Percentiles rank a stretch among this genome's conserved stretches.
phyloP scores from a whole-genome alignment of 2,888 invertebrate genomes.

The Pterostichus niger region DNA sequence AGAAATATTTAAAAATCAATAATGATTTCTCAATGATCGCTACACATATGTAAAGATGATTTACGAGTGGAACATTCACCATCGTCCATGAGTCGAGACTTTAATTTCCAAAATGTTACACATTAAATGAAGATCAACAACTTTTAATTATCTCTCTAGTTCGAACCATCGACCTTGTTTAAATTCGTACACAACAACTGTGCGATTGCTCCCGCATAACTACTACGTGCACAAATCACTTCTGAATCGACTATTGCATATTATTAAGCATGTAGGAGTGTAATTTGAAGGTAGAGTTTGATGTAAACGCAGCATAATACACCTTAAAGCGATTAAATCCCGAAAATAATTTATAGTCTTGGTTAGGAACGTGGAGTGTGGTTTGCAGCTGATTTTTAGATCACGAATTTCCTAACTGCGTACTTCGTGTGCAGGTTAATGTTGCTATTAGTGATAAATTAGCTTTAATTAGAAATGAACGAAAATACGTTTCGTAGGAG shows the following conservation, averaged over 20 bases:
- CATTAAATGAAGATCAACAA: slow-evolving; percentile 65
- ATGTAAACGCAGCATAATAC: slow-evolving; percentile 18
- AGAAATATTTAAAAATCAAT: slow-evolving; percentile 45
- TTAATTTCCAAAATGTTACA: slow-evolving; percentile 58
- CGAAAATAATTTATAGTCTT: slow-evolving; percentile 62
- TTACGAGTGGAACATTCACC: slow-evolving; percentile 55
- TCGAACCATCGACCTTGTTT: slow-evolving; percentile 47
- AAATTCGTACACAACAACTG: slow-evolving; percentile 12
- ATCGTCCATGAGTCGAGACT: slow-evolving; percentile 44
- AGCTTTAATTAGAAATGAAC: slow-evolving; percentile 62
- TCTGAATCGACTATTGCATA: slow-evolving; percentile 5
- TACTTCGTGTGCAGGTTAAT: slow-evolving; percentile 61
- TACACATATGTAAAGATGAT: slow-evolving; percentile 55
- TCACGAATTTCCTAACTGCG: slow-evolving; percentile 64
- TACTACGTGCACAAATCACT: slow-evolving; percentile 20
- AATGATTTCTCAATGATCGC: slow-evolving; percentile 37
- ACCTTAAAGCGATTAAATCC: slow-evolving; percentile 26
- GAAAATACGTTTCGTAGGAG: slow-evolving; percentile 56
- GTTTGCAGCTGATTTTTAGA: slow-evolving; percentile 60
- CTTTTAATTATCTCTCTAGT: slow-evolving; percentile 54
- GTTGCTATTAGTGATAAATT: slow-evolving; percentile 64
- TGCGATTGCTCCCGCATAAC: slow-evolving; percentile 34
- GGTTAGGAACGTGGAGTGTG: slow-evolving; percentile 43
- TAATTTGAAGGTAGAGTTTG: slow-evolving; percentile 18
- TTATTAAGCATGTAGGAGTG: slow-evolving; percentile 1